Base-by-base conservation (phyloP, 2,797 vertebrate species). In the Girardinus metallicus region DNA sequence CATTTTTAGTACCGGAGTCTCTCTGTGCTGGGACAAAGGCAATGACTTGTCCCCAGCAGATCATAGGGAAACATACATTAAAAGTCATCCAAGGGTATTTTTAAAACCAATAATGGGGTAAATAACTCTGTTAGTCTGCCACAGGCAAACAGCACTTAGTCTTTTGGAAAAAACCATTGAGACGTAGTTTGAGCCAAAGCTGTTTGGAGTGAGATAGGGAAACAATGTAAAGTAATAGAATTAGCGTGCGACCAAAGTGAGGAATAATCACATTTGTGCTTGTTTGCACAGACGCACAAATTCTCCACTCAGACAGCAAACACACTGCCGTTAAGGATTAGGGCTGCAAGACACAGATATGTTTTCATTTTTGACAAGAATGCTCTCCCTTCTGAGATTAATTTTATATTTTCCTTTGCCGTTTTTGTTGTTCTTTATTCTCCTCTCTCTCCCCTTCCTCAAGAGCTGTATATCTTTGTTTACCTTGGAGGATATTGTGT, bases 181-280 rank as follows among this genome's bases (percentile, higher is more conserved):
- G 79, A 84, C 75, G 71, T 81, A 73, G 78, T 85, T 62, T 84
- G 83, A 90, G 86, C 76, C 75, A 90, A 90, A 92, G 86, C 92
- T 89, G 90, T 89, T 92, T 85, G 78, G 78, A 85, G 83, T 80
- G 83, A 90, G 89, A 91, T 89, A 90, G 39, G 74, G 87, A 89
- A 88, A 93, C 87, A 92, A 93, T 90, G 86, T 86, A 75, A 85
- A 89, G 86, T 93, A 94, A 95, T 94, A 92, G 84, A 94, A 95
- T 95, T 93, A 93, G 87, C 91, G 93, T 94, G 91, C 83, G 88
- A 90, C 75, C 73, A 87, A 94, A 90, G 84, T 47, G 29, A 87
- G 70, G 84, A 90, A 91, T 94, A 93, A 95, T 95, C 91, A 87
- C 84, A 93, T 91, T 93, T 94, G 78, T 83, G 80, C 88, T 92